phyloP scores from a whole-genome alignment of 30 jellyfish, hydroid and myxozoan genomes.

The Chrysaora quinquecirrha region DNA sequence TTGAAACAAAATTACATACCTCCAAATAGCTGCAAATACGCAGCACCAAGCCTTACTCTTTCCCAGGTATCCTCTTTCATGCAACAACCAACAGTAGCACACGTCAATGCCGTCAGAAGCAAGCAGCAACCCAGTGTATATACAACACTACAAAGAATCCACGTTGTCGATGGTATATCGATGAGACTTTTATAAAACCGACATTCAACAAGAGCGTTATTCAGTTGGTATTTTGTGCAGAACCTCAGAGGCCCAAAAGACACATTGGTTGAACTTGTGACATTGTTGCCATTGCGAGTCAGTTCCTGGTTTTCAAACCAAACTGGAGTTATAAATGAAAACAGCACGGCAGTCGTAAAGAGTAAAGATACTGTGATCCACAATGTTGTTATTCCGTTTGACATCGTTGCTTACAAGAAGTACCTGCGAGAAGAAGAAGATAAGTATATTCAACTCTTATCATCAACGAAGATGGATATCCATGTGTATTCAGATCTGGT shows the following conservation, averaged over 20 bases:
- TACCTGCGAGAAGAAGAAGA: not conserved
- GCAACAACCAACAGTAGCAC: constrained; percentile 76
- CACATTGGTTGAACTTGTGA: constrained; percentile 26
- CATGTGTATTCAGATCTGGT: no score
- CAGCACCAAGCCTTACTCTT: constrained; percentile 77
- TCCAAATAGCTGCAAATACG: constrained; percentile 85
- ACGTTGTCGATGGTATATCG: constrained; percentile 82
- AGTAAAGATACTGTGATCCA: constrained; percentile 70
- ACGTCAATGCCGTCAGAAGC: constrained; percentile 53
- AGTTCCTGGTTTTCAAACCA: constrained; percentile 81
- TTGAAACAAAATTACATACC: no score
- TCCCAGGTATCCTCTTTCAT: constrained; percentile 69
- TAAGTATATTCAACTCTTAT: no score
- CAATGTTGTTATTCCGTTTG: constrained; percentile 66
- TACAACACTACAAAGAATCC: constrained; percentile 84
- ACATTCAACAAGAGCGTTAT: constrained; percentile 65
- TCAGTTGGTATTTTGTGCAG: constrained; percentile 62
- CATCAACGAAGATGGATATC: no score
- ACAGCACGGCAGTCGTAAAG: constrained; percentile 62
- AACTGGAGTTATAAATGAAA: constrained; percentile 84
- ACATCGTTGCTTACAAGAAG: constrained; percentile 50
- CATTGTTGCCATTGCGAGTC: constrained; percentile 16
- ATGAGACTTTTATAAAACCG: constrained; percentile 61
- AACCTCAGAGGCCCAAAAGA: constrained; percentile 84
- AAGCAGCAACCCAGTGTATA: constrained; percentile 75